These are phyloP conservation scores for Heterodera carotae DNA, from an alignment of 1,140 invertebrate species.

Conservation along the genomic window DNA sequence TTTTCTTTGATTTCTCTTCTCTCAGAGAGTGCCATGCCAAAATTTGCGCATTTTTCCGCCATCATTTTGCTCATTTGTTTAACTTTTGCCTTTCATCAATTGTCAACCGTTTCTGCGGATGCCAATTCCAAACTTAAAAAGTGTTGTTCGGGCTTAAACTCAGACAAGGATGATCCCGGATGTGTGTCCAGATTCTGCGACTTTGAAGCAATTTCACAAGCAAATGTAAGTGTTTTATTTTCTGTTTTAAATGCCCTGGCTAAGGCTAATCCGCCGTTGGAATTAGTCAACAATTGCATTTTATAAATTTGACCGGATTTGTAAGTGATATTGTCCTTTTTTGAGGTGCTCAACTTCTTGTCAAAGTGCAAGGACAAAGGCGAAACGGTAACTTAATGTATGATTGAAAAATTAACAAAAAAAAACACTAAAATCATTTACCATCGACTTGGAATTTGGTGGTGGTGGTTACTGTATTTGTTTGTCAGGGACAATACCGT, in stretches of 20 bases:
- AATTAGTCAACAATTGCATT: too few relatives aligned
- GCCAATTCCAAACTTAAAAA: constrained; percentile 63
- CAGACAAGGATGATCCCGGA: constrained; percentile 56
- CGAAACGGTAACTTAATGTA: constrained; percentile 56
- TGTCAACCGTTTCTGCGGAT: constrained; percentile 24
- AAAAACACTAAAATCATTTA: constrained; percentile 9
- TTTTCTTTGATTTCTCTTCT: too few relatives aligned
- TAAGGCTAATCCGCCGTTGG: background rate
- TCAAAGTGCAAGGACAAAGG: constrained; percentile 62
- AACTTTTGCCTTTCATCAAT: background rate
- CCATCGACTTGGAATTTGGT: too few relatives aligned
- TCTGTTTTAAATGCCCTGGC: too few relatives aligned
- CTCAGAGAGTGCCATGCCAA: too few relatives aligned
- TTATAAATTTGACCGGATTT: background rate
- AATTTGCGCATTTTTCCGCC: background rate
- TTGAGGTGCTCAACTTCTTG: constrained; percentile 62
- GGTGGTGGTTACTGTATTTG: too few relatives aligned
- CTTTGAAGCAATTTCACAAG: constrained; percentile 65
- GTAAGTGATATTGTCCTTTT: background rate
- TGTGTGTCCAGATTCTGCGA: constrained; percentile 63
- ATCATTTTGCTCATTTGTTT: constrained; percentile 3
- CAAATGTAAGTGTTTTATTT: constrained; percentile 57
- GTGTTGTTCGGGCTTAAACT: constrained; percentile 57
- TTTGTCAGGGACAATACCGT: too few relatives aligned
- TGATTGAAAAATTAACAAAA: too few relatives aligned